Evolutionary conservation across 23 tunicate genomes (phyloP), one percentile per base, ranked within the genome.

Genomic region (Pegea sp.): DNA sequence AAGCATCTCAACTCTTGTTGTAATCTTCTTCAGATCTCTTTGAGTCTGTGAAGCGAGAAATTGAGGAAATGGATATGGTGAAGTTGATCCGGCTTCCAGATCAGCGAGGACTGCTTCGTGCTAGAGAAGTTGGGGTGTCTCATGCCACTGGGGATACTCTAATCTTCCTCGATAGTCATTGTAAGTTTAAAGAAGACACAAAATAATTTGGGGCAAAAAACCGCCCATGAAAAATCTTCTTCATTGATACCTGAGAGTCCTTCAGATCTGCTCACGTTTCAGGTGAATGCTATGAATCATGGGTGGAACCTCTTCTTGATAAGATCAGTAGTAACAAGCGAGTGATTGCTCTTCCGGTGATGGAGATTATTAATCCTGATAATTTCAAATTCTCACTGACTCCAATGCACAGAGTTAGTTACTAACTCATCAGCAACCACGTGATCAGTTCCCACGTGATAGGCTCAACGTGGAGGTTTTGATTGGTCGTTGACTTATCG

Each of bases 251-350:
- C n/a, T n/a, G n/a, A n/a, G n/a, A n/a, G n/a, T n/a, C n/a, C n/a
- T n/a, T n/a, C n/a, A n/a, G n/a, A n/a, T n/a, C n/a, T n/a, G 19
- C 56, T 50, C 26, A 21, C 29, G 24, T 43, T 61, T 32, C 69
- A 84, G 95, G 95, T 46, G 95, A 84, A 59, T 84, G 95, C 57
- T 84, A 84, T 48, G 95, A 84, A 42, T 91, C 86, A 0, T 90
- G 98, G 98, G 42, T 62, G 24, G 98, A 90, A 34, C 91, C 91
- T 3, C 49, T 84, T 21, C 51, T 84, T 58, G 44, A 74, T 48
- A 51, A 75, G 63, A 73, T 84, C 48, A 64, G 54, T 24, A 53
- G 68, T 56, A 57, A 84, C 44, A 44, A 65, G 16, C 53, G 48
- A 44, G 69, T 65, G 5, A 69, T 76, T 2, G 88, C 97, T n/a